Percentiles rank a stretch among this genome's conserved stretches.
Conservation (phyloP, 2,888 invertebrate genomes). For the Suillia variegata region DNA sequence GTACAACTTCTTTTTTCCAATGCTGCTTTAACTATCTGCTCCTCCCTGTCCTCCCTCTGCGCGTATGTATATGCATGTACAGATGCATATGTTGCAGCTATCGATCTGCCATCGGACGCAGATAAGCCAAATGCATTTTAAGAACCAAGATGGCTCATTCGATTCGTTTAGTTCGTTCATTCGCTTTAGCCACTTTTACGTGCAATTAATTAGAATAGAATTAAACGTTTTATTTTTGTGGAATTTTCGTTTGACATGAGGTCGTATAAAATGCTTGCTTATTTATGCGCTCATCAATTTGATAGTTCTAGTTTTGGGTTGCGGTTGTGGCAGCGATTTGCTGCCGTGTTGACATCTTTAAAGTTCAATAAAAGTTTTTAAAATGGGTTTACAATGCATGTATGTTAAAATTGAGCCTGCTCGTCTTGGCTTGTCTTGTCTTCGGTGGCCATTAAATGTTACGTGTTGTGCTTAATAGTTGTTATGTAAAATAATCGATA, state of each 20-base stretch:
- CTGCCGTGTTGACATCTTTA: neutral
- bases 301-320: neutral
- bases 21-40: neutral
- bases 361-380: neutral
- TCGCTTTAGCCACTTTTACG: slow-evolving; percentile 15
- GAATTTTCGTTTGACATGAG: slow-evolving; percentile 12
- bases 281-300: slow-evolving; percentile 5
- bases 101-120: neutral
- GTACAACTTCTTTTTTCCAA: slow-evolving; percentile 12
- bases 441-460: no score
- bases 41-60: neutral
- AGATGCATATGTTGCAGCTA: neutral
- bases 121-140: neutral
- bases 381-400: neutral
- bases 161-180: neutral
- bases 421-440: no score
- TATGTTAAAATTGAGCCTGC: neutral
- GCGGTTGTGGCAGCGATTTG: neutral
- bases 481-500: no score
- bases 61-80: neutral
- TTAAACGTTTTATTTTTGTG: slow-evolving; percentile 3
- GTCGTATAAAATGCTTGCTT: slow-evolving; percentile 19
- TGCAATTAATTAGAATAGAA: slow-evolving; percentile 21
- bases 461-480: no score
- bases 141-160: no score